Base-by-base conservation (phyloP, 2,888 invertebrate genomes). In the Sesia bembeciformis region DNA sequence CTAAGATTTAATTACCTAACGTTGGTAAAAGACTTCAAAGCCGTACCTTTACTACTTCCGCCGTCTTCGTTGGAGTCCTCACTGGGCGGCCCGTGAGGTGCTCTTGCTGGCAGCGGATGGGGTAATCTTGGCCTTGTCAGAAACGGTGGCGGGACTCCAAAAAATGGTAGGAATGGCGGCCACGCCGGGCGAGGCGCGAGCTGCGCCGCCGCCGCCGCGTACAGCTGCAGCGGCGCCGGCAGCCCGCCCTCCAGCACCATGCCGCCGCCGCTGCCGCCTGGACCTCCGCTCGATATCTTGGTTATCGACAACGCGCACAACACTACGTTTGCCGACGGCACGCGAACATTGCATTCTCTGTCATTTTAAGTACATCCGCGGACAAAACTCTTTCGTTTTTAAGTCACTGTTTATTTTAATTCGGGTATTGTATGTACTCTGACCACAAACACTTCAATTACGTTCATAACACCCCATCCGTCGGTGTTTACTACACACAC, bases 181-280 rank as follows among this genome's bases (percentile, higher is more conserved):
- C 92, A 93, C 57, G 91, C 84, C 58, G 92, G 92, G 56, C 90
- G 75, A 58, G 90, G 85, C 58, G 84, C 81, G 70, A 80, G 81
- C 71, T 88, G 92, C 76, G 93, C 92, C 70, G 93, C 93, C 68
- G 93, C 93, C 76, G 93, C 93, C 71, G 93, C 93, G 77, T 93
- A 93, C 66, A 93, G 84, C 74, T 93, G 93, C 79, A 93, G 83
- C 72, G 93, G 93, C 77, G 93, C 92, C 84, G 93, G 93, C 84
- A 94, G 80, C 66, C 92, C 93, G 79, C 84, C 90, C 75, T 93
- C 93, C 76, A 93, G 82, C 84, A 93, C 93, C 93, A 93, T 93
- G 68, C 80, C 76, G 73, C 76, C 68, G 66, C 73, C 72, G 68
- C 68, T 67, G 57, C 70, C 75, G 58, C 74, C 73, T 46, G 54